Conservation (phyloP, 2,797 vertebrate species). For the Eulemur albifrons region DNA sequence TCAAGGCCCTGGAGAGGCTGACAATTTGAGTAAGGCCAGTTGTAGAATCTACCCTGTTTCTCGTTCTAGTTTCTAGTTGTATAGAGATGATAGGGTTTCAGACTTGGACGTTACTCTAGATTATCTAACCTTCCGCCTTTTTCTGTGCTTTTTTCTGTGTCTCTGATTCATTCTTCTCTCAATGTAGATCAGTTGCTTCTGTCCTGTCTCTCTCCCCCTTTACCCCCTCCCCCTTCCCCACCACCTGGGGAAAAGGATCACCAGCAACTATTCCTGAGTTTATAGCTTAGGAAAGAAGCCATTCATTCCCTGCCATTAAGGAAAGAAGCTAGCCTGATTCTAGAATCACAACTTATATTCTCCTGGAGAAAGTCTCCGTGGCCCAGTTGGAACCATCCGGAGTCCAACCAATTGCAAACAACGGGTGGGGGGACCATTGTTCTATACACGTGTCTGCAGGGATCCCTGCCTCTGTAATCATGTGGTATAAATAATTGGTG, state of each 20-base stretch:
- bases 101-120: not conserved
- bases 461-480: not conserved
- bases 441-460: not conserved
- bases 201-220: fast-evolving
- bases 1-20: not conserved
- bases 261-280: not conserved
- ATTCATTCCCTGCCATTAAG: not conserved
- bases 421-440: not conserved
- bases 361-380: not conserved
- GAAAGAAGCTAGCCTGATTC: not conserved
- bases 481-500: not conserved
- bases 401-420: not conserved
- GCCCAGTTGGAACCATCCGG: not conserved
- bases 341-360: not conserved
- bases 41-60: not conserved
- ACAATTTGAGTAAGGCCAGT: not conserved
- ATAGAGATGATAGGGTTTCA: not conserved
- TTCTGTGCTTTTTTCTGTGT: not conserved
- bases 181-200: not conserved
- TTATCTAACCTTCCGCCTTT: not conserved
- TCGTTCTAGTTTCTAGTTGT: not conserved
- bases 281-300: not conserved
- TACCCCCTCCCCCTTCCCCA: fast-evolving
- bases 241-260: not conserved
- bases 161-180: not conserved